These are phyloP conservation scores for Phalanger gymnotis DNA, from an alignment of 2,797 vertebrate genomes.

Conservation along the genomic window DNA sequence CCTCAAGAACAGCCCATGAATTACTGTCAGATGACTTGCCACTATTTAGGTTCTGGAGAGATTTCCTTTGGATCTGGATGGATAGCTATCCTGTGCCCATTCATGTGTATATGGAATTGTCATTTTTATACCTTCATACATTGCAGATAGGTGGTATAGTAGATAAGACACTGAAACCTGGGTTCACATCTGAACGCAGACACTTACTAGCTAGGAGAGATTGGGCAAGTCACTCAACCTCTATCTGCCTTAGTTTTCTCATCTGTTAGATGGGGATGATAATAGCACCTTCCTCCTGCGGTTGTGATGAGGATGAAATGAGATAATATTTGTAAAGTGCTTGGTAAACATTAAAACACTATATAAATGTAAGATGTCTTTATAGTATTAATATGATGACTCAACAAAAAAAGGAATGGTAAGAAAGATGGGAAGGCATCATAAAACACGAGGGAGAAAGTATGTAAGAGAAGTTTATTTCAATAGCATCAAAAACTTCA, in stretches of 20 bases:
- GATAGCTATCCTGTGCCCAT: neutral
- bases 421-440: neutral
- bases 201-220: neutral
- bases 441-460: neutral
- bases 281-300: neutral
- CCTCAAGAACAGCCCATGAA: neutral
- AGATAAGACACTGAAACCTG: neutral
- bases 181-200: neutral
- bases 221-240: neutral
- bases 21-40: neutral
- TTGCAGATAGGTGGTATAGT: neutral
- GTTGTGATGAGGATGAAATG: neutral
- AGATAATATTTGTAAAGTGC: neutral
- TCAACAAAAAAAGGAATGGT: neutral
- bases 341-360: neutral
- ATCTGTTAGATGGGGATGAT: neutral
- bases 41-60: neutral
- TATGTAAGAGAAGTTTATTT: neutral
- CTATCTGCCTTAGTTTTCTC: neutral
- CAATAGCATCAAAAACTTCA: neutral
- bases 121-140: neutral
- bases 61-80: neutral
- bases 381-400: neutral
- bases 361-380: neutral
- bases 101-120: neutral